Conservation (phyloP, 2,113 vertebrate genomes). For the Aplodontia rufa region DNA sequence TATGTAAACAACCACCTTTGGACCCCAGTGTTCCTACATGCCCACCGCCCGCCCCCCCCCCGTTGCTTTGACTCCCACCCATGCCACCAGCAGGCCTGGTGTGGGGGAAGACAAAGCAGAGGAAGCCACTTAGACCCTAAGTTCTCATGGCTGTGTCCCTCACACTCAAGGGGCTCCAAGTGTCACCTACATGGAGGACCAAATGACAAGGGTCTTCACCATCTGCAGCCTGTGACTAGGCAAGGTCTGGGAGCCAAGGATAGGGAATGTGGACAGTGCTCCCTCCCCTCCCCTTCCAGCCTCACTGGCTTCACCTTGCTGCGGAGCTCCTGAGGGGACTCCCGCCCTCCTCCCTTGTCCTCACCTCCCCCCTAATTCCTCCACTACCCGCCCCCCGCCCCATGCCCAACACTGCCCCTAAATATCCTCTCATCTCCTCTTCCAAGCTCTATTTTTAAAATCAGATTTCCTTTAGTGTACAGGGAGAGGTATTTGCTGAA, state of each 20-base stretch:
- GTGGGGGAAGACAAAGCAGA: accelerated
- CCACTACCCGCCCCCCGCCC: neutral
- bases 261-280: accelerated
- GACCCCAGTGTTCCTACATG: accelerated
- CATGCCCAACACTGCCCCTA: slow-evolving; percentile 37
- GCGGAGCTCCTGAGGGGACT: accelerated
- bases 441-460: slow-evolving; percentile 80
- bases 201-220: neutral
- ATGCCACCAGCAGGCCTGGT: neutral
- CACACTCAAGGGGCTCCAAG: neutral
- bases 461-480: slow-evolving; percentile 70
- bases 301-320: neutral
- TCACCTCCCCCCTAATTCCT: slow-evolving; percentile 55
- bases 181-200: accelerated
- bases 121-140: neutral
- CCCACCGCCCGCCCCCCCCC: neutral
- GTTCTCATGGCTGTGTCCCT: accelerated
- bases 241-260: neutral
- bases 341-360: neutral
- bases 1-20: accelerated
- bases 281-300: accelerated
- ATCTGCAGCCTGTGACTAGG: accelerated
- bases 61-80: accelerated
- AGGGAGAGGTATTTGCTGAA: slow-evolving; percentile 58
- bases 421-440: slow-evolving; percentile 63